phyloP scores from a whole-genome alignment of 2,888 invertebrate genomes.

The Lepidochrysops patricia region DNA sequence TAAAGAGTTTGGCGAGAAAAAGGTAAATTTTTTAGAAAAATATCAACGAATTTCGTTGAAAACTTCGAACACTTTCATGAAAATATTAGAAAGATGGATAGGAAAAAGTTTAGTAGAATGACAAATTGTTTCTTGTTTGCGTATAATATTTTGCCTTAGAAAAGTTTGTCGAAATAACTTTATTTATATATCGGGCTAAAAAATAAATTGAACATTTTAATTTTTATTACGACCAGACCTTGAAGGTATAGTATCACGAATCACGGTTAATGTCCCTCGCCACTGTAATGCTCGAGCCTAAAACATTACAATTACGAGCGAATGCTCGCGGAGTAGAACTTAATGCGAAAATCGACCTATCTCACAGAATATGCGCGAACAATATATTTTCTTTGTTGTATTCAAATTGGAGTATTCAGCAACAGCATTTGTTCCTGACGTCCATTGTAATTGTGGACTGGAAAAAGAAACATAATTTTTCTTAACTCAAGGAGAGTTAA shows the following conservation, averaged over 20 bases:
- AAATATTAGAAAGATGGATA: neutral
- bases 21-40: neutral
- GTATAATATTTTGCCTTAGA: neutral
- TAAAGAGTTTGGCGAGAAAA: conserved; percentile 12
- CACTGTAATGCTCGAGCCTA: too few species aligned
- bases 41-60: neutral
- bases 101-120: neutral
- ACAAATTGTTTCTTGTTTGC: neutral
- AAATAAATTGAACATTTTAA: too few species aligned
- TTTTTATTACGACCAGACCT: too few species aligned
- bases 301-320: too few species aligned
- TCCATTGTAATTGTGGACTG: conserved; percentile 12
- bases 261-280: too few species aligned
- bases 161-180: too few species aligned
- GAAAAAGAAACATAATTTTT: conserved; percentile 15
- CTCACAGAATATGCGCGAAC: neutral
- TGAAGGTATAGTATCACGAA: too few species aligned
- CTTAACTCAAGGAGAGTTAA: too few species aligned
- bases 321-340: too few species aligned
- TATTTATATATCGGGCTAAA: too few species aligned
- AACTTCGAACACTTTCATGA: neutral
- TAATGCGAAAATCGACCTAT: too few species aligned
- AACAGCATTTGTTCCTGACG: conserved; percentile 18
- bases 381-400: conserved; percentile 5
- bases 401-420: neutral